A percentile compares a stretch with the other conserved stretches of the same genome.
phyloP scores from a whole-genome alignment of 2,797 vertebrate species.

The Peromyscus aztecus region DNA sequence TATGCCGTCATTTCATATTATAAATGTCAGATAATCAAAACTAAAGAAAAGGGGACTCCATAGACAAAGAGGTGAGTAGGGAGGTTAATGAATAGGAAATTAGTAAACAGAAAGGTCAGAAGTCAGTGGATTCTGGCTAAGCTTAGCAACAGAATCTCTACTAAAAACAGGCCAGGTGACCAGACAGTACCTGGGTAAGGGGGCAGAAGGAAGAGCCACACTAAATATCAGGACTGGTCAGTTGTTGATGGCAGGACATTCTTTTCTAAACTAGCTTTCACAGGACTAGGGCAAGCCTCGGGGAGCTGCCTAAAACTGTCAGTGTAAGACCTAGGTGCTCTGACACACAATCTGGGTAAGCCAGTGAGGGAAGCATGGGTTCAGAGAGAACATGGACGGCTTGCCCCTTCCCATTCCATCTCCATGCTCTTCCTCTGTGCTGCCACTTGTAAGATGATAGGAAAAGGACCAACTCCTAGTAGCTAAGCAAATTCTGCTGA shows the following conservation, averaged over 20 bases:
- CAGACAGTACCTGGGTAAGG: not conserved
- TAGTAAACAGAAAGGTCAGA: not conserved
- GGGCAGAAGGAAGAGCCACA: not conserved
- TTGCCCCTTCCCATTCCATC: not conserved
- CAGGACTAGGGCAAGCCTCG: not conserved
- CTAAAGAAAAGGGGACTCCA: not conserved
- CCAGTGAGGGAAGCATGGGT: not conserved
- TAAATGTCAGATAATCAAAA: not conserved
- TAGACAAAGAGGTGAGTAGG: not conserved
- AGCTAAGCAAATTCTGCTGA: not conserved
- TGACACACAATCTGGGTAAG: not conserved
- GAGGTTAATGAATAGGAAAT: not conserved
- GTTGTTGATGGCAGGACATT: not conserved
- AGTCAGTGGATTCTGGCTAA: not conserved
- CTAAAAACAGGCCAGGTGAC: not conserved
- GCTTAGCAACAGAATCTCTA: not conserved
- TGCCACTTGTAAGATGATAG: not conserved
- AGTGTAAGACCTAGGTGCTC: not conserved
- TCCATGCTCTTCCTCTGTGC: not conserved
- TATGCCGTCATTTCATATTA: not conserved
- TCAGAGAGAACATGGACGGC: not conserved
- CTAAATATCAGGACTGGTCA: not conserved
- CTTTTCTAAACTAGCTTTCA: not conserved
- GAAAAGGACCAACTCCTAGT: no score
- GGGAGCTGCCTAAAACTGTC: not conserved